A percentile compares a stretch with the other conserved stretches of the same genome.
Conservation (phyloP, 2,888 invertebrate species). For the Himalopsyche japonica region DNA sequence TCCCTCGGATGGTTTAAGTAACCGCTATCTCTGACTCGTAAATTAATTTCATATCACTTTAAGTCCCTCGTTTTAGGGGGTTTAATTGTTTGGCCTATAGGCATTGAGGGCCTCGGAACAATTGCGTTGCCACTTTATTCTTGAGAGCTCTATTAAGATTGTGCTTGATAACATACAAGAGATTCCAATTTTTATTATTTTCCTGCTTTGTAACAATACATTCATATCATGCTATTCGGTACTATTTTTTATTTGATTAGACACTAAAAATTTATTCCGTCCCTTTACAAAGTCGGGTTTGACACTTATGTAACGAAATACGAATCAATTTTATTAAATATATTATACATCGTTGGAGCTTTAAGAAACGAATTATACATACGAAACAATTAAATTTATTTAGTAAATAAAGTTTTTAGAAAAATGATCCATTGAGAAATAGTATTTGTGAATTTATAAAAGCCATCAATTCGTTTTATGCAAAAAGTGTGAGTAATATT, state of each 20-base stretch:
- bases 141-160: conserved; percentile 23
- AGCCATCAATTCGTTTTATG: background rate
- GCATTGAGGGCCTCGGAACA: conserved; percentile 24
- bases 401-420: too few species aligned
- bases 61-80: conserved; percentile 31
- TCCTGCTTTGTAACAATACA: background rate
- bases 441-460: too few species aligned
- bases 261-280: too few species aligned
- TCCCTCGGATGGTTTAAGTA: conserved; percentile 17
- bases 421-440: too few species aligned
- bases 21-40: conserved; percentile 32
- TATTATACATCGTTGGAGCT: too few species aligned
- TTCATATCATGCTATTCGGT: background rate
- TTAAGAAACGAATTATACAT: too few species aligned
- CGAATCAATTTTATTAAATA: too few species aligned
- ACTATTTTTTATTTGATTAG: background rate
- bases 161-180: background rate
- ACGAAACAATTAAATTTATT: too few species aligned
- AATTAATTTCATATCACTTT: conserved; percentile 38
- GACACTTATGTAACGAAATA: too few species aligned
- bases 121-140: conserved; percentile 25
- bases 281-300: too few species aligned
- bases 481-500: background rate
- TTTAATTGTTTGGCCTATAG: conserved; percentile 36
- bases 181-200: conserved; percentile 2